phyloP scores from a whole-genome alignment of 2,888 invertebrate genomes.

The Hipparchia semele region DNA sequence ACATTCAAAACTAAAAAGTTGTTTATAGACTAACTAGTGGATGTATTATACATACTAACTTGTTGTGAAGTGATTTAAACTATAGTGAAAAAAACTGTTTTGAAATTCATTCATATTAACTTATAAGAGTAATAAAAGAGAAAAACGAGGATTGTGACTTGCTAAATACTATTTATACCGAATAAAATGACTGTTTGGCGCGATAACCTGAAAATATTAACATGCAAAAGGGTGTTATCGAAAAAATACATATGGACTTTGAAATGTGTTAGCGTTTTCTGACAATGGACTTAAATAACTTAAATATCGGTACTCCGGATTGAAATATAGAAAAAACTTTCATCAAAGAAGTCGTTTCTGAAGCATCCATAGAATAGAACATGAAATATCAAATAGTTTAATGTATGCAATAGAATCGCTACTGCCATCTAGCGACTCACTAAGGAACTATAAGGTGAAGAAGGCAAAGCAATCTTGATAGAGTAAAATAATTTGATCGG shows the following conservation, averaged over 20 bases:
- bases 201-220: constrained; percentile 41
- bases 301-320: neutral
- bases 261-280: constrained; percentile 55
- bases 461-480: neutral
- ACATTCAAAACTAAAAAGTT: constrained; percentile 4
- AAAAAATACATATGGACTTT: constrained; percentile 59
- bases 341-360: neutral
- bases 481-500: neutral
- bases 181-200: constrained; percentile 51
- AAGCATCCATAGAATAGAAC: neutral
- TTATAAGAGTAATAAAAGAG: too few species aligned
- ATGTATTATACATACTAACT: neutral
- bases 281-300: constrained; percentile 46
- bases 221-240: constrained; percentile 38
- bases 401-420: neutral
- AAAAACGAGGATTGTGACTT: neutral
- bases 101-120: neutral
- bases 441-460: neutral
- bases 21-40: neutral
- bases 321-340: neutral
- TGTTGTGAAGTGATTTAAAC: neutral
- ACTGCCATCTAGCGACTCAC: neutral
- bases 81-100: neutral
- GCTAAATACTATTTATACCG: neutral
- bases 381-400: neutral